Evolutionary conservation across 2,797 vertebrate species (phyloP).

Genomic region (Macrochelys suwanniensis): DNA sequence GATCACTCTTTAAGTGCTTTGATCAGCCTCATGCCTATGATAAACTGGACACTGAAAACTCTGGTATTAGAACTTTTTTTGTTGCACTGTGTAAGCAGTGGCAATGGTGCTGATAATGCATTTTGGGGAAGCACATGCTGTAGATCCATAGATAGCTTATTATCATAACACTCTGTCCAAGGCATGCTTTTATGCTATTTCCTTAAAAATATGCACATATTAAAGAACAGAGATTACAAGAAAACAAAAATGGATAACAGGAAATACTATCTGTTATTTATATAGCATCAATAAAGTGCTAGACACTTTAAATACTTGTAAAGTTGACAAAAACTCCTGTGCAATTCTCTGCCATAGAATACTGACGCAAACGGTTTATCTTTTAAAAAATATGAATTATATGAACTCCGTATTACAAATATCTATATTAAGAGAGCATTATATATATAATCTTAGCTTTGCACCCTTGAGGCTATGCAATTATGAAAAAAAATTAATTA

Average conservation of each 20-base stretch:
- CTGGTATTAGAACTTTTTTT: neutral
- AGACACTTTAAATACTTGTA: neutral
- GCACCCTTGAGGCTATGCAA: neutral
- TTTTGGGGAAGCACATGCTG: neutral
- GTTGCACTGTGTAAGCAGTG: fast-evolving
- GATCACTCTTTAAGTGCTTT: neutral
- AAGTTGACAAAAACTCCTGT: neutral
- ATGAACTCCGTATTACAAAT: conserved; percentile 6
- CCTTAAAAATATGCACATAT: neutral
- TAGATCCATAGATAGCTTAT: neutral
- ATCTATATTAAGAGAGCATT: neutral
- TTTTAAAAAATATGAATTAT: conserved; percentile 9
- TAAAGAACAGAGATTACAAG: neutral
- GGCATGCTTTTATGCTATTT: neutral
- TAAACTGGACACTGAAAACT: neutral
- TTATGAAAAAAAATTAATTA: conserved; percentile 9
- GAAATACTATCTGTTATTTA: conserved; percentile 10
- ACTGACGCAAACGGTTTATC: conserved; percentile 3
- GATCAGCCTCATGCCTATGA: neutral
- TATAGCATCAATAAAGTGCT: neutral
- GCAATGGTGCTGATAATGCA: fast-evolving
- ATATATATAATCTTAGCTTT: neutral
- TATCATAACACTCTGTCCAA: too few species aligned
- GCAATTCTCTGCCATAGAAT: neutral
- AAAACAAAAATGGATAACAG: conserved; percentile 24